These are phyloP conservation scores for Brachyrhaphis roseni DNA, from an alignment of 2,797 vertebrate genomes.

Conservation along the genomic window DNA sequence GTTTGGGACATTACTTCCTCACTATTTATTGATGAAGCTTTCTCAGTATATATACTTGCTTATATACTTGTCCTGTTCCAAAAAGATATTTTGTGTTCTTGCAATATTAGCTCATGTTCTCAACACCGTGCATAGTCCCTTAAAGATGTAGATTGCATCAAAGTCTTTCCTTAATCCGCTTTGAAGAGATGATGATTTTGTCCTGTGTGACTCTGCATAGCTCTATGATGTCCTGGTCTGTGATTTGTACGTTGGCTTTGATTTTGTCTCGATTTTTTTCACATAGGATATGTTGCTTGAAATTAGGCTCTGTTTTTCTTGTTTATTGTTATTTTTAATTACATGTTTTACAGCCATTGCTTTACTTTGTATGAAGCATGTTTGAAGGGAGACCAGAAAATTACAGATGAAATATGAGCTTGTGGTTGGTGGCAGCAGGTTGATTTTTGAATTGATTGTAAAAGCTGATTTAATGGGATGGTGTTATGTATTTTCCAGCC, in stretches of 20 bases:
- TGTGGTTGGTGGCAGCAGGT: background rate
- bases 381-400: constrained; percentile 65
- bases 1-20: background rate
- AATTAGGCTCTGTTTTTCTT: background rate
- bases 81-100: constrained; percentile 8
- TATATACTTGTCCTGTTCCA: background rate
- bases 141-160: constrained; percentile 48
- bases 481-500: no score
- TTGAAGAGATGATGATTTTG: constrained; percentile 49
- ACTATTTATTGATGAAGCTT: background rate
- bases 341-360: constrained; percentile 35
- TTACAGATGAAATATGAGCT: constrained; percentile 51
- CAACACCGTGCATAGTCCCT: constrained; percentile 39
- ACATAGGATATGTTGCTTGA: background rate
- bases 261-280: background rate
- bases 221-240: background rate
- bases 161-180: constrained; percentile 62
- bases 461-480: background rate
- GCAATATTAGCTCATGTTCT: constrained; percentile 22
- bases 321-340: constrained; percentile 3
- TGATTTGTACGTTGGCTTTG: background rate
- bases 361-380: constrained; percentile 39
- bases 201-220: constrained; percentile 66
- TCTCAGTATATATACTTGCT: background rate
- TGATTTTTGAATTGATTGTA: constrained; percentile 13